Evolutionary conservation across 1,140 invertebrate species (phyloP), one percentile per base, ranked within the genome.

Genomic region (Lamellibrachia luymesi): DNA sequence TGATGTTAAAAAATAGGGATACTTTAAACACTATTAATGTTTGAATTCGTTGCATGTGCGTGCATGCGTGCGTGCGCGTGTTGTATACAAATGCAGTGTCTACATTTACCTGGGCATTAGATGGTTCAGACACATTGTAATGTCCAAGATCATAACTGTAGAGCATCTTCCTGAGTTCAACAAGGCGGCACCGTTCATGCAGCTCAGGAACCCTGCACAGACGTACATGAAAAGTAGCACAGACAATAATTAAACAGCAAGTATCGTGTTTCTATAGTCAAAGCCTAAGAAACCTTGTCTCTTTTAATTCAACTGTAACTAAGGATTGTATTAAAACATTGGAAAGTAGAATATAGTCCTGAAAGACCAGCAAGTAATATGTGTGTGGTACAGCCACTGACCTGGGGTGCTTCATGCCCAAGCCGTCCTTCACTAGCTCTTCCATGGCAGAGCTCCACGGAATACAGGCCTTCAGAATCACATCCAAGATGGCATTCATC

Each of bases 401-500:
- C 95, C 94, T 94, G 22, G 94, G 94, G 93, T 95, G 94, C 27
- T 95, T 94, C 2, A 95, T 91, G 91, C 94, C 93, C 49, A 95
- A 92, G 13, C 94, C 94, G 50, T 94, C 93, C 92, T 95, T 93
- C 4, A 96, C 94, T 25, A 96, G 92, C 52, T 94, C 92, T 38
- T 95, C 93, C 22, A 95, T 94, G 38, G 94, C 94, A 64, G 56
- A 13, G 91, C 93, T 95, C 95, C 95, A 95, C 2, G 95, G 95
- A 64, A 95, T 94, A 4, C 94, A 94, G 13, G 95, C 95, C 91
- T 93, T 93, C 92, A 94, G 94, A 93, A 96, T 95, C 10, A 94
- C 94, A 50, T 95, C 94, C 38, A 95, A 93, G 7, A 96, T 94
- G 25, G 94, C 95, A 91, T 94, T 90, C 93, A 94, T 95, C 93